These are phyloP conservation scores for Peromyscus maniculatus DNA, from an alignment of 2,113 vertebrate genomes.

Conservation along the genomic window DNA sequence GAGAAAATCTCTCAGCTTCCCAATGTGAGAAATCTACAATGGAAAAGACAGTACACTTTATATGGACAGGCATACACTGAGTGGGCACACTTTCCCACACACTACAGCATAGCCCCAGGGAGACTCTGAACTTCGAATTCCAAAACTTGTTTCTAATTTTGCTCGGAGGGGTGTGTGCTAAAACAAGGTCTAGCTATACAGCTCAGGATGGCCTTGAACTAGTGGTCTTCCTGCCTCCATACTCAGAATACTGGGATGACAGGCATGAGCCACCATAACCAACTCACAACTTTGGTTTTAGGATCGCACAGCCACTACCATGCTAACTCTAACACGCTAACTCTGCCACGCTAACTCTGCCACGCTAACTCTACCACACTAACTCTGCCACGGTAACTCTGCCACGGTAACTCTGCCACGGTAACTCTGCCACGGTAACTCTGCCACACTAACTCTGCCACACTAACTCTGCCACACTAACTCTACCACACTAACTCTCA, in stretches of 20 bases:
- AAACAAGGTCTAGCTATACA: neutral
- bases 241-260: neutral
- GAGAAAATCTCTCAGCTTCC: conserved; percentile 98
- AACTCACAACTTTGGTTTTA: neutral
- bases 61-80: neutral
- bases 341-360: too few relatives aligned
- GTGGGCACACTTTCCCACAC: neutral
- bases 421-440: neutral
- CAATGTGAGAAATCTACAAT: conserved; percentile 95
- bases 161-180: too few relatives aligned
- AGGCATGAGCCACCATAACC: neutral
- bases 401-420: too few relatives aligned
- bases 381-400: too few relatives aligned
- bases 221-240: neutral
- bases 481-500: neutral
- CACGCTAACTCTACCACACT: too few relatives aligned
- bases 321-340: neutral
- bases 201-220: neutral
- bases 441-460: too few relatives aligned
- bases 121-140: neutral
- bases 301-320: neutral
- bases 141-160: neutral
- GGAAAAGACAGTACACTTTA: conserved; percentile 44
- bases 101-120: neutral
- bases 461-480: neutral